Evolutionary conservation across 2,888 invertebrate species (phyloP).

Genomic region (Drosophila anomalata): DNA sequence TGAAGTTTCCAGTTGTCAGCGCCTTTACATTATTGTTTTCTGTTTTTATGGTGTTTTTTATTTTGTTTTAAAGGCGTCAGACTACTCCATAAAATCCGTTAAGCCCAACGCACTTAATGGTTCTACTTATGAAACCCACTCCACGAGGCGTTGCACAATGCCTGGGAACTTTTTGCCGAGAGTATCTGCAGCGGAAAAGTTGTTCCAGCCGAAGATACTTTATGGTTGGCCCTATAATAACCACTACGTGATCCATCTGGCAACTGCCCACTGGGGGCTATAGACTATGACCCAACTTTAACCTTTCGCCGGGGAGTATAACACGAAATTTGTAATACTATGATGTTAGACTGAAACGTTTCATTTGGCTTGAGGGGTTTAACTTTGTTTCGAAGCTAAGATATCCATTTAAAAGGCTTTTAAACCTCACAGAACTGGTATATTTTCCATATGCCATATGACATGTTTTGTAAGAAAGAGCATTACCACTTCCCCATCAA

Average conservation of each 20-base stretch:
- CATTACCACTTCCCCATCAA: slow-evolving; percentile 10
- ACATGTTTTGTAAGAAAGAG: slow-evolving; percentile 1
- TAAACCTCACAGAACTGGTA: too few species aligned
- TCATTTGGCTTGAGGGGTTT: neutral
- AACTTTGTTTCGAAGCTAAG: neutral
- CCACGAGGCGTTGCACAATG: slow-evolving; percentile 55
- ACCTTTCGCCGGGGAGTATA: slow-evolving; percentile 5
- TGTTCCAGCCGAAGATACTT: slow-evolving; percentile 14
- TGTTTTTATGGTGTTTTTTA: slow-evolving; percentile 12
- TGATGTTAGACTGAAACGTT: neutral
- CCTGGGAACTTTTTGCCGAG: slow-evolving; percentile 23
- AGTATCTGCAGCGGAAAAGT: slow-evolving; percentile 25
- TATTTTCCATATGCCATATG: slow-evolving; percentile 10
- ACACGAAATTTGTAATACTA: slow-evolving; percentile 13
- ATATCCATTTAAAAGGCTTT: neutral
- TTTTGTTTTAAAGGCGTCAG: slow-evolving; percentile 3
- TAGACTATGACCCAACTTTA: slow-evolving; percentile 12
- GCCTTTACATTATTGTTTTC: slow-evolving; percentile 10
- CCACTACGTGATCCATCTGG: slow-evolving; percentile 27
- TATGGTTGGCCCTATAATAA: slow-evolving; percentile 18
- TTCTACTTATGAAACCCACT: slow-evolving; percentile 49
- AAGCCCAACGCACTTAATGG: slow-evolving; percentile 70
- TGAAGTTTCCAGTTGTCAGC: slow-evolving; percentile 24
- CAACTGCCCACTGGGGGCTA: slow-evolving; percentile 23
- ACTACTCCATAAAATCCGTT: slow-evolving; percentile 56